phyloP scores from a whole-genome alignment of 2,113 vertebrate genomes.

The Trematomus loennbergii region DNA sequence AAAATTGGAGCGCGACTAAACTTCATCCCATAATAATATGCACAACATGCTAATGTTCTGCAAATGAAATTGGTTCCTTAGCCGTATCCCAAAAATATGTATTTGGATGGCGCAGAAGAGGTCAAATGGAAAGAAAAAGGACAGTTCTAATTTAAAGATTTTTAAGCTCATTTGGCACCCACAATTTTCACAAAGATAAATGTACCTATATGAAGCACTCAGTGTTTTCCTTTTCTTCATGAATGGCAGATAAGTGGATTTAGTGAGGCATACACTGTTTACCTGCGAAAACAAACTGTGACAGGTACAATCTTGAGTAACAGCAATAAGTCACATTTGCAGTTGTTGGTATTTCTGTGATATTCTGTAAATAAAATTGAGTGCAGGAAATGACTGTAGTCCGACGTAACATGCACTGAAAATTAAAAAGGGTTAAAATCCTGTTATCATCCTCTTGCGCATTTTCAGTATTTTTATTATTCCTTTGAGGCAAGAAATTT shows the following conservation, averaged over 20 bases:
- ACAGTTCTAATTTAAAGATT: not conserved
- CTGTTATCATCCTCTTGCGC: constrained; percentile 52
- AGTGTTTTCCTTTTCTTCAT: not conserved
- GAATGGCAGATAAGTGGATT: not conserved
- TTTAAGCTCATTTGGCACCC: not conserved
- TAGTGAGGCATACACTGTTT: constrained; percentile 30
- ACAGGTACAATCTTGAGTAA: constrained; percentile 53
- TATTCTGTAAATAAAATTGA: constrained; percentile 30
- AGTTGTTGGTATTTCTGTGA: constrained; percentile 14
- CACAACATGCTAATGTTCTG: not conserved
- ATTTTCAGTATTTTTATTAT: constrained; percentile 66
- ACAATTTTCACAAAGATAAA: not conserved
- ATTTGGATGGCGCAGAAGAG: not conserved
- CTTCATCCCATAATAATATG: not conserved
- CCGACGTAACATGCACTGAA: constrained; percentile 55
- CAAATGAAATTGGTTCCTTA: not conserved
- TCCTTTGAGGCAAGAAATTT: constrained; percentile 62
- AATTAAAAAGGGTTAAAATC: constrained; percentile 79
- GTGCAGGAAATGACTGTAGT: constrained; percentile 49
- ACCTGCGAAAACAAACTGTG: constrained; percentile 28
- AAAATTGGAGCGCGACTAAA: not conserved
- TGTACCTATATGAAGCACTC: not conserved
- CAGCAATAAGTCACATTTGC: constrained; percentile 30
- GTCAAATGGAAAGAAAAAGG: not conserved
- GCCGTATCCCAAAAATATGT: not conserved